Conservation (phyloP, 2,797 vertebrate genomes). For the Takifugu ocellatus region DNA sequence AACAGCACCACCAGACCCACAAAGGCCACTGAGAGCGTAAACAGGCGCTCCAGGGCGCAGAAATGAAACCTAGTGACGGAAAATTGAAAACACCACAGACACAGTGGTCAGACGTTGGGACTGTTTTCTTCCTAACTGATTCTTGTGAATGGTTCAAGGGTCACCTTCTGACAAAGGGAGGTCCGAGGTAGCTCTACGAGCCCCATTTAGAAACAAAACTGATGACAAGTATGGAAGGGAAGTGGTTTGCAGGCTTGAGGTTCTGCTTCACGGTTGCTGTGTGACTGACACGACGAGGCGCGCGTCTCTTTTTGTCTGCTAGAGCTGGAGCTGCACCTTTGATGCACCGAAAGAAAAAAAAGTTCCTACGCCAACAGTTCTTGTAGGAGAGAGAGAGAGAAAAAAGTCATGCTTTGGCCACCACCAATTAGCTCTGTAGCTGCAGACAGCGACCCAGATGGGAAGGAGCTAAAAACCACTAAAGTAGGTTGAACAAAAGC, state of each 20-base stretch:
- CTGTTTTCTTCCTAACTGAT: too few species aligned
- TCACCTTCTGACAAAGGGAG: too few species aligned
- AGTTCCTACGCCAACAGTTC: background rate
- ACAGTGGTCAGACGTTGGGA: too few species aligned
- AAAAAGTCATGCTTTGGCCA: background rate
- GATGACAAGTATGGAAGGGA: conserved; percentile 62
- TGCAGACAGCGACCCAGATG: background rate
- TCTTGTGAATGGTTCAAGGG: too few species aligned
- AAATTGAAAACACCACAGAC: too few species aligned
- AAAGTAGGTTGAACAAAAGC: background rate
- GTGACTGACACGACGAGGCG: conserved; percentile 33
- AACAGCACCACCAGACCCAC: too few species aligned
- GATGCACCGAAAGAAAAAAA: background rate
- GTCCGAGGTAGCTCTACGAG: conserved; percentile 18
- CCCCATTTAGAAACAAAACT: conserved; percentile 62
- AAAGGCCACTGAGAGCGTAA: too few species aligned
- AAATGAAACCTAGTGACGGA: too few species aligned
- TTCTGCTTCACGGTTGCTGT: conserved; percentile 49
- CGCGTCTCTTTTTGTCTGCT: too few species aligned
- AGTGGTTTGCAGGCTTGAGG: conserved; percentile 69
- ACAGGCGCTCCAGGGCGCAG: too few species aligned
- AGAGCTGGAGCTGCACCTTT: background rate
- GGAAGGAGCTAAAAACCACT: too few species aligned
- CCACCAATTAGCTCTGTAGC: background rate
- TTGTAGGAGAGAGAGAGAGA: too few species aligned